Base-by-base conservation (phyloP, 2,888 invertebrate species). In the Platycheirus rosarum region DNA sequence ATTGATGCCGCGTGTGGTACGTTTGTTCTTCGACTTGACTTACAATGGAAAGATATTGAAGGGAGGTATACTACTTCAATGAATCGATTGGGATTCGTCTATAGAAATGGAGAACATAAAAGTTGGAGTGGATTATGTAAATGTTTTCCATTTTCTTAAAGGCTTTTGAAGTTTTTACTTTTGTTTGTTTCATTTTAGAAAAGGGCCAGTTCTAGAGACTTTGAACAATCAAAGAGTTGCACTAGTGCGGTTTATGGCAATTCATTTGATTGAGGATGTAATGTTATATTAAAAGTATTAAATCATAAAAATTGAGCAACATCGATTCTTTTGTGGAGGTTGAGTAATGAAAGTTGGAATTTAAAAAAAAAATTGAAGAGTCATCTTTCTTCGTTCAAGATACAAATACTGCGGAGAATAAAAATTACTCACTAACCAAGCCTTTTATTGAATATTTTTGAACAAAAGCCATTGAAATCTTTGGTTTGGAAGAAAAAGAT, bases 111-210 rank as follows among this genome's bases (percentile, higher is more conserved):
- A 13, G 4, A 40, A 2, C 11, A n/a, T 5, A 35, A n/a, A n/a
- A 35, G 37, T 1, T 40, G n/a, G 13, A 40, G 37, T 40, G 37
- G 13, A 40, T 40, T 40, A 40, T 13, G 13, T 13, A 40, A 40
- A 48, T 48, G 13, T 48, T 48, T n/a, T 48, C 11, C 2, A 13
- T 23, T 20, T 23, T 48, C 6, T 5, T 3, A n/a, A n/a, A 40
- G 35, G 9, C 13, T 13, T 40, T 40, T 48, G 20, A 48, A 48
- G 48, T 48, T 20, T 48, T 14, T 48, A 6, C 20, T 48, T 48
- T 48, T 20, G 1, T 11, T 20, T 20, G n/a, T 23, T 1, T 20
- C n/a, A n/a, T 26, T 26, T 9, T 48, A 7, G 8, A 13, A 18
- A n/a, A 13, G 5, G 13, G 3, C n/a, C 2, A 4, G 13, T 13